A percentile compares a stretch with the other conserved stretches of the same genome.
Conservation (phyloP, 1,140 invertebrate species). For the Spodoptera litura region DNA sequence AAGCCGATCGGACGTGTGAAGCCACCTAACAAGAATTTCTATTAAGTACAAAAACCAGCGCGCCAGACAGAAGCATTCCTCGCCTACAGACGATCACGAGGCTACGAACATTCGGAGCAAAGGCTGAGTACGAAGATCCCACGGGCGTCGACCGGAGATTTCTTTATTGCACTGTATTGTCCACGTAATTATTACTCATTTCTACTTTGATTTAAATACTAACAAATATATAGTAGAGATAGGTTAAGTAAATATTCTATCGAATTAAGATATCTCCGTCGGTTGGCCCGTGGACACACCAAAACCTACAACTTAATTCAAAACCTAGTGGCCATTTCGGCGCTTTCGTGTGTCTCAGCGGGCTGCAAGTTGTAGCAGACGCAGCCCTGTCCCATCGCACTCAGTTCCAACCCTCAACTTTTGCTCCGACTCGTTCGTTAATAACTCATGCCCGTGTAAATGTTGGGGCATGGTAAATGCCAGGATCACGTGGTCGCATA, state of each 20-base stretch:
- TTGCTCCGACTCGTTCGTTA: conserved; percentile 52
- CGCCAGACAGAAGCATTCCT: conserved; percentile 34
- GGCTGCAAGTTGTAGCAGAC: background rate
- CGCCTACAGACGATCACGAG: background rate
- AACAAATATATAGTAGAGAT: conserved; percentile 25
- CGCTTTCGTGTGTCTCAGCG: background rate
- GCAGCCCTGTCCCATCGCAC: conserved; percentile 7
- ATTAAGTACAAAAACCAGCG: conserved; percentile 52
- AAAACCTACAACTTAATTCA: conserved; percentile 9
- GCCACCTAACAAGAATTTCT: conserved; percentile 42
- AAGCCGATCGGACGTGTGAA: conserved; percentile 52
- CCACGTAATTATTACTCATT: conserved; percentile 28
- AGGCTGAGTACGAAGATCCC: background rate
- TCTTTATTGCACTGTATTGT: conserved; percentile 40
- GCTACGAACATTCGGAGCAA: conserved; percentile 28
- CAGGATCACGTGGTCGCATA: conserved; percentile 88
- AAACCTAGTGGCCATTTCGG: conserved; percentile 49
- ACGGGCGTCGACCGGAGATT: conserved; percentile 1
- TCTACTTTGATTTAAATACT: conserved; percentile 35
- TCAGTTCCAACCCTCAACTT: conserved; percentile 4
- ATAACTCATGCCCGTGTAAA: conserved; percentile 43
- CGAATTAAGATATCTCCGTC: background rate
- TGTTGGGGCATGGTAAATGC: conserved; percentile 43
- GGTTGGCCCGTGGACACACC: background rate
- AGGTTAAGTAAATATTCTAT: conserved; percentile 34